Percentiles rank a stretch among this genome's conserved stretches.
phyloP scores from a whole-genome alignment of 2,113 vertebrate genomes.

The Lophura nycthemera region DNA sequence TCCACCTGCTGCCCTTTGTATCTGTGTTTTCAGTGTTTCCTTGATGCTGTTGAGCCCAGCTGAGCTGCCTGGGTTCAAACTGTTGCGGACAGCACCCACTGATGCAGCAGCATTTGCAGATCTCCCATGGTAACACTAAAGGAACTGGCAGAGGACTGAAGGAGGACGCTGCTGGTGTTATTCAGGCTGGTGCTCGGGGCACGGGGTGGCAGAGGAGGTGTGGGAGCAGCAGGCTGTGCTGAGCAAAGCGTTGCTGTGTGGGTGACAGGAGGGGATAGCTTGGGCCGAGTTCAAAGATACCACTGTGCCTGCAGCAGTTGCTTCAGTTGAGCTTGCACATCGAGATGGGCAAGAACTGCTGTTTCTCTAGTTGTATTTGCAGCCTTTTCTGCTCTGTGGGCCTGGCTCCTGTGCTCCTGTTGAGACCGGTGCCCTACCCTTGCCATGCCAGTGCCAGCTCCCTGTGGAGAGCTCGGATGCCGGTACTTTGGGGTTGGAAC shows the following conservation, averaged over 20 bases:
- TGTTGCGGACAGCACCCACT: neutral
- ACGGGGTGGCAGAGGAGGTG: neutral
- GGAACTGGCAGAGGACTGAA: neutral
- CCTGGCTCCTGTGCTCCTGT: neutral
- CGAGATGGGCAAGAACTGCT: neutral
- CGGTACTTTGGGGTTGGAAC: neutral
- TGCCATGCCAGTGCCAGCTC: neutral
- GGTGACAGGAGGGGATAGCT: neutral
- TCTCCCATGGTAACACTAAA: neutral
- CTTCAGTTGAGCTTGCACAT: neutral
- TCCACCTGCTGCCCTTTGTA: neutral
- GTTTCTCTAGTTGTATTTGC: neutral
- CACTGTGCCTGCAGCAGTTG: neutral
- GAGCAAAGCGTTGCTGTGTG: neutral
- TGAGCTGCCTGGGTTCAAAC: neutral
- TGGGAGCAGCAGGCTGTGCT: neutral
- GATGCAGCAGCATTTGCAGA: neutral
- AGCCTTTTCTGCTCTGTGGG: neutral
- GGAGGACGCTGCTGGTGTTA: neutral
- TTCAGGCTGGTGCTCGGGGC: fast-evolving
- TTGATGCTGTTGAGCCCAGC: neutral
- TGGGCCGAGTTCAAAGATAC: neutral
- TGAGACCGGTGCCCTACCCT: neutral
- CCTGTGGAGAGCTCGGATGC: neutral
- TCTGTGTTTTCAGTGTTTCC: neutral